Evolutionary conservation across 2,888 invertebrate species (phyloP), one percentile per base, ranked within the genome.

Genomic region (Ormyrus pomaceus): DNA sequence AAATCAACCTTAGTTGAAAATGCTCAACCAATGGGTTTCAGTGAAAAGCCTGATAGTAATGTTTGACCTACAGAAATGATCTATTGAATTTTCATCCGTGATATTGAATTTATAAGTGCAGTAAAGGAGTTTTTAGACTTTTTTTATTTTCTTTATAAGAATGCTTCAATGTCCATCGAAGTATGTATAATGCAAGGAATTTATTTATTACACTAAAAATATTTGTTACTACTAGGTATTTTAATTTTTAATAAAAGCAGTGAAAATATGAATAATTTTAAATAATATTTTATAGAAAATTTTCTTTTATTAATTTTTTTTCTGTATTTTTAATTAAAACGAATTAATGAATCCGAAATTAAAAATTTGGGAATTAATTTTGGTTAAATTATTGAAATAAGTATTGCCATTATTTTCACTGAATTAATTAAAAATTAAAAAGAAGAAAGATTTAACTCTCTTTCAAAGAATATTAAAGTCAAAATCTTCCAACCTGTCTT

Each of bases 1-100:
- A 94, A 94, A 86, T 94, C 95, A 86, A 95, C 93, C 88, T 94
- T 96, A 88, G 95, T 96, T 86, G 93, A 94, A 88, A 95, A 96
- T 92, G 96, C 95, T 89, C 95, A 95, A 91, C 96, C 96, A 64
- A 93, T 95, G 91, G 94, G 95, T 91, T 94, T 95, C 91, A 94
- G 95, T 84, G 94, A 93, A 34, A 92, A 93, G 88, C 95, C 96
- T 83, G 94, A 94, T 87, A 94, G 94, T 89, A 94, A 94, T 90
- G 94, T 94, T 91, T 94, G 93, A 94, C 85, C 84, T 80, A 11
- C 13, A 59, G 55, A 79, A 66, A 70, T 59, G 72, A 34, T 77
- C 56, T 59, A 65, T 19, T 48, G 56, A 77, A 71, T 61, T 13
- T 70, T 75, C 11, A 13, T 59, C 73, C 59, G 46, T 78, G 77